Evolutionary conservation across 1,140 invertebrate genomes (phyloP), one percentile per base, ranked within the genome.

Genomic region (Platyscapa corneri): DNA sequence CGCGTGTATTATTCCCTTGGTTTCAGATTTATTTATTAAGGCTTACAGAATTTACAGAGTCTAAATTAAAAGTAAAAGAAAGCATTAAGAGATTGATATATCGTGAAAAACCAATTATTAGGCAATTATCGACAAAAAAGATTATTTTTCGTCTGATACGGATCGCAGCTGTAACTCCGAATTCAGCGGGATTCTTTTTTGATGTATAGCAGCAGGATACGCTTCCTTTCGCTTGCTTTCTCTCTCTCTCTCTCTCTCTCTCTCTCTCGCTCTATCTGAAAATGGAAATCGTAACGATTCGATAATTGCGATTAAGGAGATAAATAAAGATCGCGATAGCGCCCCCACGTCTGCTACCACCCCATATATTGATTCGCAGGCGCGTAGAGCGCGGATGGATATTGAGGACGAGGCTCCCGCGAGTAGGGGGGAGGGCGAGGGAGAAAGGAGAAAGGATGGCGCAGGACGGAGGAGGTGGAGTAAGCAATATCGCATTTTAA

Each of bases 401-500:
- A 34, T 53, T 14, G 75, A 53, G 75, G 46, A 76, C 46, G 75
- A 53, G 46, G 72, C 7, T 60, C 32, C 7, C 3, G 3, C 16
- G 64, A 30, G 8, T n/a, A 12, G 34, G 79, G 7, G 27, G 27
- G 27, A 32, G 37, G 23, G 60, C 7, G 23, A 12, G n/a, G n/a
- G n/a, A n/a, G n/a, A n/a, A n/a, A n/a, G n/a, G n/a, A n/a, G n/a
- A n/a, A n/a, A n/a, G n/a, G n/a, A n/a, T n/a, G n/a, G 76, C n/a
- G 34, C 30, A 46, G 76, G 27, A 39, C 23, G 12, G 30, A 37
- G 46, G 27, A 42, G 37, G 53, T 32, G 27, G 81, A 49, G 56
- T 64, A 84, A 60, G 83, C 83, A 85, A 85, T 85, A 85, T 85
- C 67, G 77, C 65, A 80, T 80, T 85, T 85, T 85, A 85, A 85